A percentile compares a stretch with the other conserved stretches of the same genome.
These are phyloP conservation scores for Haliclystus octoradiatus DNA, from an alignment of 30 jellyfish, hydroid and myxozoan genomes.

Conservation along the genomic window DNA sequence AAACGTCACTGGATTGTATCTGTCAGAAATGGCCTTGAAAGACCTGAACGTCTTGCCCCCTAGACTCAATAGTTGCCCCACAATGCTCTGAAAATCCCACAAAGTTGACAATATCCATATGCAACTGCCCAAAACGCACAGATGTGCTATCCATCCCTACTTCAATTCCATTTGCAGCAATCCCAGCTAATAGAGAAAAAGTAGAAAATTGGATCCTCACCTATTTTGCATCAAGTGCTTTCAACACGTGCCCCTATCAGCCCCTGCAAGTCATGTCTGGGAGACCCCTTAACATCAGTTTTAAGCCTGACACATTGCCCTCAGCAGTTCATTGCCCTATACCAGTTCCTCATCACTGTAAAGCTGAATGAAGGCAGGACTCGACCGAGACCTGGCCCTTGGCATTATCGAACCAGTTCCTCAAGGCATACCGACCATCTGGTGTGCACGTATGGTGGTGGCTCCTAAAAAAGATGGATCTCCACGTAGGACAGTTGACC, in stretches of 20 bases:
- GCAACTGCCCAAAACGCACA: not conserved
- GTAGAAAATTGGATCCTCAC: constrained; percentile 8
- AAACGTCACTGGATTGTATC: not conserved
- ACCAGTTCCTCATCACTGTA: constrained; percentile 32
- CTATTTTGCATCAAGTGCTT: constrained; percentile 17
- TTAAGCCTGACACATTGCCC: constrained; percentile 1
- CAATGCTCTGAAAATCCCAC: not conserved
- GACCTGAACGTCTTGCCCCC: constrained; percentile 20
- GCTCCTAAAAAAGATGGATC: constrained; percentile 25
- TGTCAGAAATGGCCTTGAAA: constrained; percentile 8
- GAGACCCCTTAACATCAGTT: constrained; percentile 6
- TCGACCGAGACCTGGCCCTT: constrained; percentile 13
- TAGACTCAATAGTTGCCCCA: constrained; percentile 7
- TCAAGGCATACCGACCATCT: constrained; percentile 22
- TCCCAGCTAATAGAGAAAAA: not conserved
- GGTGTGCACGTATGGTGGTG: constrained; percentile 43
- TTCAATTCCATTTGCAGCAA: not conserved
- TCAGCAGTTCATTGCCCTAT: constrained; percentile 5
- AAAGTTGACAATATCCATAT: no score
- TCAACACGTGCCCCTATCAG: constrained; percentile 10
- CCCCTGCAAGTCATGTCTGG: constrained; percentile 41
- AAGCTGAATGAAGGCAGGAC: constrained; percentile 23
- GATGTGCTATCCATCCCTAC: not conserved
- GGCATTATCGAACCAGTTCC: constrained; percentile 47
- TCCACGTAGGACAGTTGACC: constrained; percentile 32